Evolutionary conservation across 2,113 vertebrate genomes (phyloP).

Genomic region (Athene cunicularia): DNA sequence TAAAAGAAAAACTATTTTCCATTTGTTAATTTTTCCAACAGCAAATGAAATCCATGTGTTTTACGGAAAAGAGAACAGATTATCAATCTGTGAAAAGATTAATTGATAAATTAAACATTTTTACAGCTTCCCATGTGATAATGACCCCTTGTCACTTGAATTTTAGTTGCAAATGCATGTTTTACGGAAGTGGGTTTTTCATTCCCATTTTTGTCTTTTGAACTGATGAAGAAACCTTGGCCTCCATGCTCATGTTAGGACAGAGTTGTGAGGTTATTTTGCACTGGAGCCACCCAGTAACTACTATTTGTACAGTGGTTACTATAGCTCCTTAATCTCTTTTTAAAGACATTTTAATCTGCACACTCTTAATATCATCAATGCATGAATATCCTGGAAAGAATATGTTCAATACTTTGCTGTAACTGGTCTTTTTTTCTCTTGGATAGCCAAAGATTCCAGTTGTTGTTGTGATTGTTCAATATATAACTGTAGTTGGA

Average conservation of each 20-base stretch:
- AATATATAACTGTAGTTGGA: background rate
- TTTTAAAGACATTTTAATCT: conserved; percentile 1
- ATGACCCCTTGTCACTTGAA: background rate
- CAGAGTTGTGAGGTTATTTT: conserved; percentile 25
- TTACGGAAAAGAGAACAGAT: background rate
- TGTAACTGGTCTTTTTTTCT: background rate
- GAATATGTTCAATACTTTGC: background rate
- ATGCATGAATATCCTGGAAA: background rate
- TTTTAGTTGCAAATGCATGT: background rate
- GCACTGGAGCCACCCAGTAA: background rate
- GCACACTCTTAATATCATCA: background rate
- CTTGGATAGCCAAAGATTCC: background rate
- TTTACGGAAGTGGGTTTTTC: background rate
- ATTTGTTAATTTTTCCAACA: background rate
- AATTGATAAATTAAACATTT: background rate
- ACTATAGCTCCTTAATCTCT: conserved; percentile 33
- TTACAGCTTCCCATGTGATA: background rate
- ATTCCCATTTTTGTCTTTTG: background rate
- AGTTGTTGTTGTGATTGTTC: background rate
- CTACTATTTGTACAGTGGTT: conserved; percentile 8
- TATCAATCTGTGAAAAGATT: background rate
- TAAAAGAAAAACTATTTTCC: background rate
- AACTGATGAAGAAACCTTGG: background rate
- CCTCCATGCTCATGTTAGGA: background rate
- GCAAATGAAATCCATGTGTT: background rate